These are phyloP conservation scores for Teleogryllus occipitalis DNA, from an alignment of 1,140 invertebrate genomes.

Conservation along the genomic window DNA sequence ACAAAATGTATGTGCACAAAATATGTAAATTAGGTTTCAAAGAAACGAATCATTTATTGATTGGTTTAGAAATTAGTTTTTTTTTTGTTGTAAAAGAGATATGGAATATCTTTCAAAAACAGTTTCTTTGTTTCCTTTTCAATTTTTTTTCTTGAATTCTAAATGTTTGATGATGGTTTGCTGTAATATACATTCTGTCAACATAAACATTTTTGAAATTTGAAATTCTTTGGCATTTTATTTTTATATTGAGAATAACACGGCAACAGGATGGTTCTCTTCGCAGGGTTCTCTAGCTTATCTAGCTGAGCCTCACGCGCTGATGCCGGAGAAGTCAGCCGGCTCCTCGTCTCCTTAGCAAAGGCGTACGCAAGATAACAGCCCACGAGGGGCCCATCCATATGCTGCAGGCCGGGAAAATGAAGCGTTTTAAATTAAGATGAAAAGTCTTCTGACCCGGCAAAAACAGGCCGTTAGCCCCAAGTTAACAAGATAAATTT, in stretches of 20 bases:
- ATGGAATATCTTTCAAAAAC: background rate
- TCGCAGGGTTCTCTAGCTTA: background rate
- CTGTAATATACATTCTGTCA: background rate
- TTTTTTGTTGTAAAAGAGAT: background rate
- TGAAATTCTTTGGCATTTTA: background rate
- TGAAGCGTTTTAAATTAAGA: conserved; percentile 5
- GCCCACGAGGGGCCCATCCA: background rate
- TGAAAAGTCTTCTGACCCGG: background rate
- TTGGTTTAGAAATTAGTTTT: background rate
- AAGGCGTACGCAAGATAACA: background rate
- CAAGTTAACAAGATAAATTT: background rate
- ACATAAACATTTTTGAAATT: background rate
- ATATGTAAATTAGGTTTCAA: background rate
- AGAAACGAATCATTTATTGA: background rate
- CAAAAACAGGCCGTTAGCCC: background rate
- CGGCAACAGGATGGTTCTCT: background rate
- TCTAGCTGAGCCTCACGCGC: background rate
- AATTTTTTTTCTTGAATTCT: background rate
- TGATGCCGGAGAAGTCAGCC: background rate
- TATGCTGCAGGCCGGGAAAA: background rate
- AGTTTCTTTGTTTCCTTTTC: too few relatives aligned
- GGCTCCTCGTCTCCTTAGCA: background rate
- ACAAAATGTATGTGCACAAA: background rate
- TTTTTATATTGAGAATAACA: background rate
- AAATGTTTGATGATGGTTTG: too few relatives aligned